Conservation (phyloP, 2,888 invertebrate genomes). For the Morpho helenor region DNA sequence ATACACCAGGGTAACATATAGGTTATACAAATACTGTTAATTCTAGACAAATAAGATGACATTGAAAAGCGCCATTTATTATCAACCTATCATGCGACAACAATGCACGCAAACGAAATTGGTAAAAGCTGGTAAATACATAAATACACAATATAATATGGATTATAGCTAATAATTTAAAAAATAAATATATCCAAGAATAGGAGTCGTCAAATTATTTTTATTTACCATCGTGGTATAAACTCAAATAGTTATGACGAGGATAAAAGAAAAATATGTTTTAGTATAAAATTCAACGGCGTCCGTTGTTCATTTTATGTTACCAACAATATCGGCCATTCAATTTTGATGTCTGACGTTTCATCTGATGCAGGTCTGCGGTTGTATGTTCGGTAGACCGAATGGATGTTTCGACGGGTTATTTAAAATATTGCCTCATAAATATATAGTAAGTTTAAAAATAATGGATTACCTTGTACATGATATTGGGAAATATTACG, state of each 20-base stretch:
- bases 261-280: no score
- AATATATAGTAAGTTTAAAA: neutral
- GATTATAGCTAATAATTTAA: neutral
- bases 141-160: neutral
- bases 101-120: no score
- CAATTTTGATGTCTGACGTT: slow-evolving; percentile 20
- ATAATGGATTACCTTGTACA: neutral
- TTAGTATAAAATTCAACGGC: neutral
- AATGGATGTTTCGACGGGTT: slow-evolving; percentile 5
- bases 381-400: slow-evolving; percentile 3
- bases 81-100: no score
- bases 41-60: no score
- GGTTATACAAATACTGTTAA: no score
- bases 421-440: slow-evolving; percentile 2
- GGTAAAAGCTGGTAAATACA: no score
- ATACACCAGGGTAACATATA: no score
- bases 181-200: neutral
- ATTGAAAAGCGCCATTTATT: no score
- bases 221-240: no score
- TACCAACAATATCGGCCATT: slow-evolving; percentile 3
- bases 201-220: neutral
- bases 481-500: no score
- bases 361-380: slow-evolving; percentile 17
- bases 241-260: no score
- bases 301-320: neutral